Percentiles rank a stretch among this genome's conserved stretches.
Evolutionary conservation across 2,797 vertebrate species (phyloP).

Genomic region (Lepilemur ruficaudatus): DNA sequence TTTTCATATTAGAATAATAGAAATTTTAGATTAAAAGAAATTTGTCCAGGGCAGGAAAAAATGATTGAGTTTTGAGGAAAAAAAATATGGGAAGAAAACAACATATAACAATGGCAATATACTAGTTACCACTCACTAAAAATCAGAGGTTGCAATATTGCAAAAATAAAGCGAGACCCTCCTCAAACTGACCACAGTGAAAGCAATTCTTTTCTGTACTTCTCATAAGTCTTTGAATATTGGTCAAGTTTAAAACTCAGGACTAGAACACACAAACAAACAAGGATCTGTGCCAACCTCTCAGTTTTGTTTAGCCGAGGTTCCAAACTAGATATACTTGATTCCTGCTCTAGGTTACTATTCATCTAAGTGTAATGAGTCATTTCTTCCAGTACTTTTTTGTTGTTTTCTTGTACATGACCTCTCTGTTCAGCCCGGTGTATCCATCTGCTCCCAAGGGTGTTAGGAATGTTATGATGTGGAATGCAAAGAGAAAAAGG

Average conservation of each 20-base stretch:
- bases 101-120: background rate
- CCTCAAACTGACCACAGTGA: background rate
- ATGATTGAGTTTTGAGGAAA: background rate
- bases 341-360: background rate
- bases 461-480: background rate
- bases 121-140: background rate
- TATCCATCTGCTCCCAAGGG: background rate
- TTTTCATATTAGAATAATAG: slow-evolving; percentile 24
- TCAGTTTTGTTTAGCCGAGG: background rate
- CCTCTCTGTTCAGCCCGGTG: background rate
- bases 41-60: background rate
- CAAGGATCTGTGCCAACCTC: background rate
- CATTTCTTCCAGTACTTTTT: background rate
- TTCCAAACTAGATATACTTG: background rate
- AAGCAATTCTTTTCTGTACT: background rate
- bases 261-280: background rate
- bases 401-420: background rate
- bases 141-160: background rate
- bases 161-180: background rate
- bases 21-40: slow-evolving; percentile 4
- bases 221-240: background rate
- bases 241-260: background rate
- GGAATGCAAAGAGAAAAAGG: background rate
- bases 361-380: background rate
- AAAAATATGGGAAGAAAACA: background rate